These are phyloP conservation scores for Ametastegia equiseti DNA, from an alignment of 2,888 invertebrate genomes.

Conservation along the genomic window DNA sequence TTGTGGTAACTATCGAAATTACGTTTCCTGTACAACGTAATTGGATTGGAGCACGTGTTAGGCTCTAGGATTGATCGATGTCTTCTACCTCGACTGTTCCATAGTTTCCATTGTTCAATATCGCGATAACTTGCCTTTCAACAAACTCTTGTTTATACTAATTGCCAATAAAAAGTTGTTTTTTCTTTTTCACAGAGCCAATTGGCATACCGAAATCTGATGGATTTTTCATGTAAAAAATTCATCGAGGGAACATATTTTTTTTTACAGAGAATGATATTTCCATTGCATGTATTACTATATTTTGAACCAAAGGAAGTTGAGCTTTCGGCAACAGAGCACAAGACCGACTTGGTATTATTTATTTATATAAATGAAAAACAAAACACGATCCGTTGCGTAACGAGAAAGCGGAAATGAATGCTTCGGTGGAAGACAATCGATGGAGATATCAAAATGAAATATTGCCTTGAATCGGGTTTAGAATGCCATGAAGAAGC, in stretches of 20 bases:
- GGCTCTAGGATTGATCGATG: conserved; percentile 42
- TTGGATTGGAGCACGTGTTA: conserved; percentile 57
- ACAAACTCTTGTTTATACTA: not conserved
- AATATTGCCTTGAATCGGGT: conserved; percentile 4
- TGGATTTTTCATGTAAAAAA: no score
- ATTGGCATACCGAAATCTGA: no score
- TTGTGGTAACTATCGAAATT: conserved; percentile 59
- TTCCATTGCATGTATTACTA: no score
- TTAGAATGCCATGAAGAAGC: conserved; percentile 1
- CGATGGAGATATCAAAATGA: conserved; percentile 14
- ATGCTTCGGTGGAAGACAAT: conserved; percentile 19
- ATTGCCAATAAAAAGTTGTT: not conserved
- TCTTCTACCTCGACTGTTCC: not conserved
- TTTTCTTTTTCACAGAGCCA: no score
- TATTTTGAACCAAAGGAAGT: no score
- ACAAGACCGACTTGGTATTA: no score
- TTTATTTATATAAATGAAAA: not conserved
- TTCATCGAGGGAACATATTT: no score
- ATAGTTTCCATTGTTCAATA: conserved; percentile 53
- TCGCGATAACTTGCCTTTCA: conserved; percentile 6
- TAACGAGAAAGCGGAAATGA: not conserved
- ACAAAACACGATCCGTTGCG: not conserved
- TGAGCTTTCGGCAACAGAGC: no score
- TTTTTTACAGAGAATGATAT: no score
- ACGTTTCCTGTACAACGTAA: conserved; percentile 58